Base-by-base conservation (phyloP, 2,113 vertebrate species). In the Struthidea cinerea region DNA sequence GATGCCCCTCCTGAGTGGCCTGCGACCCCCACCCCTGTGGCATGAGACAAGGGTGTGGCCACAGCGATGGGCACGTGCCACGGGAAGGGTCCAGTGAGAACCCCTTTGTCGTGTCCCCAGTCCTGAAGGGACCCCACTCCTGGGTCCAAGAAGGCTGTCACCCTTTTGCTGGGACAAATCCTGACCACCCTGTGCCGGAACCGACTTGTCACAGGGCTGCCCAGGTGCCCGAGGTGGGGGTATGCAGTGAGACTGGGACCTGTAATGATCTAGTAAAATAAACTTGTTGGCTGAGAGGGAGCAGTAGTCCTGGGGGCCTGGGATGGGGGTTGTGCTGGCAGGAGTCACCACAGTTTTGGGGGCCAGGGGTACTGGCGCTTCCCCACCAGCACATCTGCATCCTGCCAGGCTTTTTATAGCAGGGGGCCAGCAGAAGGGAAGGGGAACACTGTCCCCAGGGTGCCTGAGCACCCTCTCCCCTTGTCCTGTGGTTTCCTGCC, bases 351-450 rank as follows among this genome's bases (percentile, higher is more conserved):
- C 3, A 4, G 16, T 67, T 61, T 55, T 6, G 16, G 10, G 18
- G 30, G 13, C 9, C 16, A 50, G 71, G 7, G n/a, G 64, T 27
- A 21, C 35, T 6, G 27, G 57, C 37, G 32, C 55, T 53, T 49
- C 24, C 35, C 41, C 20, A 1, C 2, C 15, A 17, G 10, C 28
- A 64, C 94, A 80, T 71, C 41, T 73, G 89, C 67, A 83, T 95
- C 94, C 94, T 87, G 70, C 26, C 39, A 23, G 13, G 21, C 75
- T 89, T 91, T 90, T 93, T 84, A 82, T 84, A 83, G 68, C 13
- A 3, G 14, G 20, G 47, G 82, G 67, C 84, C 28, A 28, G n/a
- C 11, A 32, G 52, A 44, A 87, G 70, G 41, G 81, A 77, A 80
- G 41, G 26, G 56, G 47, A 10, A 4, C 3, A 9, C 26, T 4